Evolutionary conservation across 2,888 invertebrate species (phyloP).

Genomic region (Sesia apiformis): DNA sequence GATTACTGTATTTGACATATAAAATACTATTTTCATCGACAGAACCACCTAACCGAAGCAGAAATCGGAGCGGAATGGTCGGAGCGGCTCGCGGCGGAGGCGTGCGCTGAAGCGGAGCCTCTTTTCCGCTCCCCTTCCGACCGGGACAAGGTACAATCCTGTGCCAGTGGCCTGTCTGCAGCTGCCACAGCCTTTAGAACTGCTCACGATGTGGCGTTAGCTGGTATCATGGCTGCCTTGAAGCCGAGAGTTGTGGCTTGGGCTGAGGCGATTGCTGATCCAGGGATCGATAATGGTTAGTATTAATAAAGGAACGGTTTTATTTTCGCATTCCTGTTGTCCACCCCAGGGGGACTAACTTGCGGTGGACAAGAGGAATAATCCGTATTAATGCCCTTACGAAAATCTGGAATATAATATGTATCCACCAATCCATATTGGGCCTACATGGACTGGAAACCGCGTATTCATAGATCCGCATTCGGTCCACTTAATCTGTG

Average conservation of each 20-base stretch:
- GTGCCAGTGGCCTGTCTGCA: slow-evolving; percentile 41
- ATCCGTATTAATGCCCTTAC: no score
- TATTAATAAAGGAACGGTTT: no score
- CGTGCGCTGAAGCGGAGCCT: slow-evolving; percentile 80
- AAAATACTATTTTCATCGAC: slow-evolving; percentile 3
- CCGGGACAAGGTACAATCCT: slow-evolving; percentile 37
- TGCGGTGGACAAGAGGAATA: no score
- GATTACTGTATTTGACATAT: no score
- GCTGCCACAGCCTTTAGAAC: slow-evolving; percentile 49
- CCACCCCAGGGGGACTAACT: no score
- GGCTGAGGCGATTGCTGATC: slow-evolving; percentile 37
- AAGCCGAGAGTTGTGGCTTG: slow-evolving; percentile 32
- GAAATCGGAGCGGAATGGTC: slow-evolving; percentile 94
- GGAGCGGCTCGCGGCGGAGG: slow-evolving; percentile 85
- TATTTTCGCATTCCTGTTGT: no score
- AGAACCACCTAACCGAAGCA: slow-evolving; percentile 92
- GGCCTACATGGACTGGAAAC: no score
- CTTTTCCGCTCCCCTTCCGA: slow-evolving; percentile 70
- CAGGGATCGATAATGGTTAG: slow-evolving; percentile 7
- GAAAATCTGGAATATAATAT: no score
- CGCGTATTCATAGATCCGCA: no score
- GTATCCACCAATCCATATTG: no score
- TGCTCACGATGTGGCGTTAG: slow-evolving; percentile 33
- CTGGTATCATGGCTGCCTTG: slow-evolving; percentile 35
- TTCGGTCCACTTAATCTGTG: no score